Conservation (phyloP, 2,797 vertebrate genomes). For the Catostomus latipinnis region DNA sequence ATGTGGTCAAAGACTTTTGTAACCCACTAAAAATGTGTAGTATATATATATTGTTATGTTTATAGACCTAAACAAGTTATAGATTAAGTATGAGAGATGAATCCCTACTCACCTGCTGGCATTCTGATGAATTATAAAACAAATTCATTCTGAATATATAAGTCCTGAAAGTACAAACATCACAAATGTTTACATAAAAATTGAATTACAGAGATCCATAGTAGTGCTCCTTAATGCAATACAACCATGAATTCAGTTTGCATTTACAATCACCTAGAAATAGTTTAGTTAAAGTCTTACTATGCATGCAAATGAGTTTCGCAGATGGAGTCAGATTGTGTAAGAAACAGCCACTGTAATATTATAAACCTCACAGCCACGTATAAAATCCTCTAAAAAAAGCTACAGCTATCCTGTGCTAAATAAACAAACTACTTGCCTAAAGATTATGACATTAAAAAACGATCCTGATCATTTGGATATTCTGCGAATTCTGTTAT, state of each 20-base stretch:
- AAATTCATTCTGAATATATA: constrained; percentile 52
- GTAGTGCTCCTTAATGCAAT: not conserved
- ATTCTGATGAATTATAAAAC: constrained; percentile 41
- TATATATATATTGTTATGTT: no score
- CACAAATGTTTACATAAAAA: not conserved
- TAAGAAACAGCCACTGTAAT: not conserved
- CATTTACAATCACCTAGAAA: not conserved
- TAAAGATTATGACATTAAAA: not conserved
- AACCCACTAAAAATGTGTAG: no score
- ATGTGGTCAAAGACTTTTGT: no score
- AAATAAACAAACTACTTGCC: not conserved
- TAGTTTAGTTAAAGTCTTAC: not conserved
- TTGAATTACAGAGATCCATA: not conserved
- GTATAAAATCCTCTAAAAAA: not conserved
- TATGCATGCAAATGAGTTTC: not conserved
- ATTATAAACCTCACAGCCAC: not conserved
- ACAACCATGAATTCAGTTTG: not conserved
- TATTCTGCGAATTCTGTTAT: not conserved
- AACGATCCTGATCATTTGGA: no score
- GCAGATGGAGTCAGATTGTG: not conserved
- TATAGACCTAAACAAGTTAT: not conserved
- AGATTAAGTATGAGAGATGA: not conserved
- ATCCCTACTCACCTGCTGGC: constrained; percentile 57
- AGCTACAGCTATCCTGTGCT: not conserved
- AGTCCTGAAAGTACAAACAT: constrained; percentile 23